Evolutionary conservation across 2,113 vertebrate genomes (phyloP).

Genomic region (Ptilorrhoa leucosticta): DNA sequence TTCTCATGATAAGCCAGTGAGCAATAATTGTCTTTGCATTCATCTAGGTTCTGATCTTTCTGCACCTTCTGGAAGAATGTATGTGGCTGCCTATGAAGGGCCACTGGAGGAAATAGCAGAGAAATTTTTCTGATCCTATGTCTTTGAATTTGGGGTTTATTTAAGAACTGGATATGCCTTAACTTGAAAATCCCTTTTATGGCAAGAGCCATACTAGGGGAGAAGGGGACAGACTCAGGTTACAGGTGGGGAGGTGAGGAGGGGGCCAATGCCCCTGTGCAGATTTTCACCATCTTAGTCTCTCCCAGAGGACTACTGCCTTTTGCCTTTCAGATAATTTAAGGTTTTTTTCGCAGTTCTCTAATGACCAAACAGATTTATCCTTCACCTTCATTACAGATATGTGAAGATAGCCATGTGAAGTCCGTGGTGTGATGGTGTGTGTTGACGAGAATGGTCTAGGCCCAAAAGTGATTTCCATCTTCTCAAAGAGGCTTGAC

Average conservation of each 20-base stretch:
- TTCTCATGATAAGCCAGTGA: background rate
- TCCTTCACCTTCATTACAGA: background rate
- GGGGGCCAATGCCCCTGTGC: background rate
- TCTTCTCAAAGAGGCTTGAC: background rate
- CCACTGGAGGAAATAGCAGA: background rate
- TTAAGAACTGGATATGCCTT: background rate
- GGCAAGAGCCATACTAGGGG: accelerated
- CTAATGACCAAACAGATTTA: no score
- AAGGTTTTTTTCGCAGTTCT: no score
- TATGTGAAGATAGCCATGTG: no score
- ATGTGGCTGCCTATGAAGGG: accelerated
- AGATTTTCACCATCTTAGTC: background rate
- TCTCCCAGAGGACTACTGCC: background rate
- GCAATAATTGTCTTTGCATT: background rate
- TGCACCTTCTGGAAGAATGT: background rate
- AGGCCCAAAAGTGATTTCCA: no score
- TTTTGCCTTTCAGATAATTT: background rate
- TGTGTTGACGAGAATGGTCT: accelerated
- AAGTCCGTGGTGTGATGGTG: background rate
- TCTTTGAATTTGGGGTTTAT: no score
- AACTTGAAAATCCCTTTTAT: background rate
- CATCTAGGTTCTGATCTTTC: accelerated
- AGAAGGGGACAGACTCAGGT: background rate
- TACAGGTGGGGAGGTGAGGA: background rate
- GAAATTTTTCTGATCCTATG: background rate